These are phyloP conservation scores for Chloroceryle aenea DNA, from an alignment of 2,113 vertebrate genomes.

Conservation along the genomic window DNA sequence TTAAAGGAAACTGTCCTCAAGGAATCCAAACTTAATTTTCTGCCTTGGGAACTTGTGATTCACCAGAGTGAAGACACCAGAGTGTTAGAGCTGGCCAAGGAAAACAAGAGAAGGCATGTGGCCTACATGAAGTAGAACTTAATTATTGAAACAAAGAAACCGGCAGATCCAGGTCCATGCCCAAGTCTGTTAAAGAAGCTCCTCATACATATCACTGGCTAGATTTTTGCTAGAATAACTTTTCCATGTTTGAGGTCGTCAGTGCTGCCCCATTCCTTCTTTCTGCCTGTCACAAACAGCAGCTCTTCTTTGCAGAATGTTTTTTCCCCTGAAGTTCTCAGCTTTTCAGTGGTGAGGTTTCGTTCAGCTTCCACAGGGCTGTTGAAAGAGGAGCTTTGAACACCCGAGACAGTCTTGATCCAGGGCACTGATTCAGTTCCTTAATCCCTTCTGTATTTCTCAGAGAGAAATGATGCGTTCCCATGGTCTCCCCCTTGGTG, in stretches of 20 bases:
- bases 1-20: conserved; percentile 46
- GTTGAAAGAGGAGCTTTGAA: background rate
- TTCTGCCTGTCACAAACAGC: background rate
- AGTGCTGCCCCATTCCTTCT: background rate
- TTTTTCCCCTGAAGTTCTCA: background rate
- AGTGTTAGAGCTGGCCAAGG: conserved; percentile 18
- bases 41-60: conserved; percentile 10
- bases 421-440: conserved; percentile 22
- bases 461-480: background rate
- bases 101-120: conserved; percentile 42
- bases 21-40: conserved; percentile 26
- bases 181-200: background rate
- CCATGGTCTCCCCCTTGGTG: background rate
- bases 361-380: background rate
- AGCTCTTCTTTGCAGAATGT: background rate
- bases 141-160: conserved; percentile 51
- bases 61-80: background rate
- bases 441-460: conserved; percentile 50
- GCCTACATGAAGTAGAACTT: background rate
- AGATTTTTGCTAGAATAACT: background rate
- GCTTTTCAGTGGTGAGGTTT: background rate
- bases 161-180: background rate
- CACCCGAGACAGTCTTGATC: background rate
- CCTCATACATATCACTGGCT: background rate
- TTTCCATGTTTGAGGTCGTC: background rate